A percentile compares a stretch with the other conserved stretches of the same genome.
Conservation (phyloP, 2,888 invertebrate genomes). For the Athalia cordata region DNA sequence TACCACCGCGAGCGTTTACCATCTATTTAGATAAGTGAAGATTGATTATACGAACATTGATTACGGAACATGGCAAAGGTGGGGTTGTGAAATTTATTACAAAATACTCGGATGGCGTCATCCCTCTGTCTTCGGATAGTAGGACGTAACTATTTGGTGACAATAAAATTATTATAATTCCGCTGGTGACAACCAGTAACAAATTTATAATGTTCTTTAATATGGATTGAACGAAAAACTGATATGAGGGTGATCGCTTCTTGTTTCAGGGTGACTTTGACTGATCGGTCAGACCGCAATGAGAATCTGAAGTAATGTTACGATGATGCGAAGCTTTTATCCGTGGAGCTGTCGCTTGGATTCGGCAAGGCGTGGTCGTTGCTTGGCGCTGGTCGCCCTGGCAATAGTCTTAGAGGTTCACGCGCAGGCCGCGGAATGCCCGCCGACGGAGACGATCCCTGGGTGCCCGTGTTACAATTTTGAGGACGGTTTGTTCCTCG, state of each 20-base stretch:
- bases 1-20: conserved; percentile 7
- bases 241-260: neutral
- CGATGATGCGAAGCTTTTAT: conserved; percentile 62
- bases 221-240: no score
- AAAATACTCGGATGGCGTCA: conserved; percentile 19
- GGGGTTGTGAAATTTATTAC: conserved; percentile 19
- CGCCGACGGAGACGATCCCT: conserved; percentile 73
- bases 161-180: no score
- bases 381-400: conserved; percentile 41
- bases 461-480: conserved; percentile 94
- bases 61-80: conserved; percentile 23
- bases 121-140: conserved; percentile 4
- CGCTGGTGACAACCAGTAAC: no score
- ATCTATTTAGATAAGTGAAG: conserved; percentile 40
- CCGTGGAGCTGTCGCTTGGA: conserved; percentile 42
- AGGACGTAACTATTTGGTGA: no score
- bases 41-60: conserved; percentile 38
- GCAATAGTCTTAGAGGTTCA: conserved; percentile 38
- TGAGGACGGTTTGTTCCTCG: conserved; percentile 91
- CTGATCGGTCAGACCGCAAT: conserved; percentile 7
- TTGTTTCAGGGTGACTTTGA: conserved; percentile 9
- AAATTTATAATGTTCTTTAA: no score
- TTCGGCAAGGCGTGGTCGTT: conserved; percentile 33
- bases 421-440: conserved; percentile 67
- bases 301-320: conserved; percentile 55